Base-by-base conservation (phyloP, 2,888 invertebrate genomes). In the Yponomeuta sedellus region DNA sequence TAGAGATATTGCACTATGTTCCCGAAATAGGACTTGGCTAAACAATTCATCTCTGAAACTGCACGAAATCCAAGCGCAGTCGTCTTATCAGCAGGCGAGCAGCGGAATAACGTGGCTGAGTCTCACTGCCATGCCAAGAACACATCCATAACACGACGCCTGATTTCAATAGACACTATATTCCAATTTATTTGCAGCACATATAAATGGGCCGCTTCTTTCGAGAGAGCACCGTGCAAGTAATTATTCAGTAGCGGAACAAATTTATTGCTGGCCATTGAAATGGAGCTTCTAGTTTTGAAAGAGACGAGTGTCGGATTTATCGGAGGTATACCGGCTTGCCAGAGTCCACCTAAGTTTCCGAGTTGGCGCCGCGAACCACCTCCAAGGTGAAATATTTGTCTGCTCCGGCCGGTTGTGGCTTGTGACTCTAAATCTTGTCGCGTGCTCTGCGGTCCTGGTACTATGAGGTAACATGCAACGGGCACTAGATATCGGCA, bases 321-420 rank as follows among this genome's bases (percentile, higher is more conserved):
- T 65, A 59, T 65, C 39, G 39, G 28, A 39, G 58, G 59, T 59
- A 40, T 16, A 64, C 20, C 61, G 61, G n/a, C 57, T 20, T n/a
- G 59, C 39, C 58, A 12, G 28, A 28, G 63, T 22, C 63, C 20
- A 40, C 59, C 59, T 65, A 59, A 65, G 57, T 66, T 67, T 67
- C 52, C 64, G 39, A 61, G 65, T 70, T 74, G 79, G 82, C 81
- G 82, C 81, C 77, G 75, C 75, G 67, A 79, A 71, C 79, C 52
- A 64, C 63, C 61, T 44, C 64, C 81, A 78, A 81, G 80, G 82
- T 88, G 83, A 86, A 85, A 85, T 87, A 89, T 88, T 82, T 83
- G 83, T 83, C 80, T 81, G 81, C 80, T 76, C 74, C 75, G 75
- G 73, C 74, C 72, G 71, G 73, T 73, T 74, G 74, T 74, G 74